phyloP scores from a whole-genome alignment of 2,888 invertebrate genomes.

The Tetrapedia diversipes region DNA sequence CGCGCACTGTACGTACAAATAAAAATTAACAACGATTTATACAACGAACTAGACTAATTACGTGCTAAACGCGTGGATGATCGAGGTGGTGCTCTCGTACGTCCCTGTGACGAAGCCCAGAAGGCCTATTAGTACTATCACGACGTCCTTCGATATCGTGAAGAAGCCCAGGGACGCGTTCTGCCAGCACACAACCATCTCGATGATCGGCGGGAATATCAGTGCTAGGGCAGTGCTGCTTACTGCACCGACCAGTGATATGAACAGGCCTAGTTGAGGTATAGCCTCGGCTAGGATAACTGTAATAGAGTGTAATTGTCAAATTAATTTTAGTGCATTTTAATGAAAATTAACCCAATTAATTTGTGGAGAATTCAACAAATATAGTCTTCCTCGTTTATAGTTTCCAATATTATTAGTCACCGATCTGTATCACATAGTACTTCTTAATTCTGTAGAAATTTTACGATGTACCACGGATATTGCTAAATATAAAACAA shows the following conservation, averaged over 20 bases:
- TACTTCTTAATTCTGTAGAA: too few relatives aligned
- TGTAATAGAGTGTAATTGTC: conserved; percentile 82
- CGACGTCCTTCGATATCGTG: conserved; percentile 84
- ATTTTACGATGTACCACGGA: too few relatives aligned
- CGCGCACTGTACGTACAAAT: conserved; percentile 42
- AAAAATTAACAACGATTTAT: conserved; percentile 52
- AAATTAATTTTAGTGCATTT: too few relatives aligned
- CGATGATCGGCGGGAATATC: conserved; percentile 94
- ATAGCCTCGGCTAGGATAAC: conserved; percentile 93
- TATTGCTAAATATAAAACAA: too few relatives aligned
- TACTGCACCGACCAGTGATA: conserved; percentile 95
- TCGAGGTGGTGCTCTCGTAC: conserved; percentile 88
- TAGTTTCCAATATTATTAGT: too few relatives aligned
- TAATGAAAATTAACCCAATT: too few relatives aligned
- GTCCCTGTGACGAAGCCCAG: conserved; percentile 90
- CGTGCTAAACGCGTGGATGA: conserved; percentile 84
- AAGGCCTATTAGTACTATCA: conserved; percentile 88
- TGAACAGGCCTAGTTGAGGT: conserved; percentile 93
- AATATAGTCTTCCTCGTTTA: too few relatives aligned
- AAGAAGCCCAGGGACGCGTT: conserved; percentile 84
- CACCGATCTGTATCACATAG: too few relatives aligned
- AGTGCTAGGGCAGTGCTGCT: conserved; percentile 94
- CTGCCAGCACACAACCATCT: conserved; percentile 89
- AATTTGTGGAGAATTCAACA: too few relatives aligned
- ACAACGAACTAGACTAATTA: conserved; percentile 37